Conservation (phyloP, 2,888 invertebrate genomes). For the Habrosyne pyritoides region DNA sequence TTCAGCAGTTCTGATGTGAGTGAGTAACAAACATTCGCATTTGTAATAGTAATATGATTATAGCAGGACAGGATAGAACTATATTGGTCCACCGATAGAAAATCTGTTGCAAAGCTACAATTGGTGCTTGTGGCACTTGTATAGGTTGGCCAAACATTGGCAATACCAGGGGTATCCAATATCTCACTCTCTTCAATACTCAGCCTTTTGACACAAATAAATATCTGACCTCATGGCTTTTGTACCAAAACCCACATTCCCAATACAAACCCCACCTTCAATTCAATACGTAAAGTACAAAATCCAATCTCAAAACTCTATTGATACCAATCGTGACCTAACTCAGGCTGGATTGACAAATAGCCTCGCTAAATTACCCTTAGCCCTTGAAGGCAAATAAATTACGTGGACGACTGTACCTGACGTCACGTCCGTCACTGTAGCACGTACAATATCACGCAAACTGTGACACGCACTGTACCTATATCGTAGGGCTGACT, state of each 20-base stretch:
- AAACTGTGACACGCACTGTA: background rate
- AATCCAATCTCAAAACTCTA: background rate
- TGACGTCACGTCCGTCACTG: background rate
- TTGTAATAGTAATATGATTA: too few relatives aligned
- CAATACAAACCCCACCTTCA: background rate
- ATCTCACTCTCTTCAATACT: too few relatives aligned
- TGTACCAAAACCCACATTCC: background rate
- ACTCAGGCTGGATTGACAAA: background rate
- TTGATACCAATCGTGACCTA: slow-evolving; percentile 2
- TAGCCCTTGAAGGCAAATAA: slow-evolving; percentile 2
- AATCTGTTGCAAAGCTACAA: too few relatives aligned
- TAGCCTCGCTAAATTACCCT: background rate
- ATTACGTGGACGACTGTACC: slow-evolving; percentile 1
- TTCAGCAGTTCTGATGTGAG: too few relatives aligned
- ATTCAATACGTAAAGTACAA: background rate
- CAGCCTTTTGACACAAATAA: too few relatives aligned
- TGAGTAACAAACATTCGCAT: too few relatives aligned
- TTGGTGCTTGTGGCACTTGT: too few relatives aligned
- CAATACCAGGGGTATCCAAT: too few relatives aligned
- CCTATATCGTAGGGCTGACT: background rate
- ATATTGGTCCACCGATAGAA: too few relatives aligned
- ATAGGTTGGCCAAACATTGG: too few relatives aligned
- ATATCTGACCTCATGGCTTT: too few relatives aligned
- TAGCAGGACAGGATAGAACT: too few relatives aligned
- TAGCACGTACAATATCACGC: background rate